A percentile compares a stretch with the other conserved stretches of the same genome.
Conservation (phyloP, 2,113 vertebrate species). For the Rhinopomastus cyanomelas region DNA sequence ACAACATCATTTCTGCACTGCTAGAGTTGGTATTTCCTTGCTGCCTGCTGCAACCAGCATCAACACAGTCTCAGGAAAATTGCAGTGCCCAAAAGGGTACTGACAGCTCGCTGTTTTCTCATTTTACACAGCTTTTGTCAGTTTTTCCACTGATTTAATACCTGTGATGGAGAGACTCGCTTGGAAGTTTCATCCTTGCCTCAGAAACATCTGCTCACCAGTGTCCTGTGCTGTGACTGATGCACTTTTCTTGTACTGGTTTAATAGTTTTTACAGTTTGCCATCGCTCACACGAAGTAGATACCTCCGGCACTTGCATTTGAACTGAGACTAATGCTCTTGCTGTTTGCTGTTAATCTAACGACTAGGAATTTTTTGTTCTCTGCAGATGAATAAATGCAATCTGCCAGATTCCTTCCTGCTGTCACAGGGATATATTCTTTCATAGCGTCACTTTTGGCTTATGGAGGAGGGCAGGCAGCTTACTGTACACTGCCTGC, state of each 20-base stretch:
- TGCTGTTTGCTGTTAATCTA: slow-evolving; percentile 47
- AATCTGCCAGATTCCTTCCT: slow-evolving; percentile 24
- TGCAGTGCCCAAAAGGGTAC: not conserved
- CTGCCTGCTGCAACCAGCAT: not conserved
- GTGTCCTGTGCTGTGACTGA: slow-evolving; percentile 20
- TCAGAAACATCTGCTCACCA: not conserved
- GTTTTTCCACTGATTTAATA: slow-evolving; percentile 50
- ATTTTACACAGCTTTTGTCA: slow-evolving; percentile 7
- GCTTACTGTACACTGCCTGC: not conserved
- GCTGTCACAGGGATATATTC: not conserved
- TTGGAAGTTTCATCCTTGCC: slow-evolving; percentile 40
- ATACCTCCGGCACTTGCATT: not conserved
- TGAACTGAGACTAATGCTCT: slow-evolving; percentile 36
- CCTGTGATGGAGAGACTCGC: not conserved
- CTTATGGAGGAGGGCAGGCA: not conserved
- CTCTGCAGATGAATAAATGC: slow-evolving; percentile 33
- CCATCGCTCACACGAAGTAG: slow-evolving; percentile 33
- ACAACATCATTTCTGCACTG: not conserved
- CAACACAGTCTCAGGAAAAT: not conserved
- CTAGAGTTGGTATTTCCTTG: not conserved
- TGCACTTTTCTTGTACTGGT: slow-evolving; percentile 3
- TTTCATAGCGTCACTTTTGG: not conserved
- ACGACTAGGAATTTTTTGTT: slow-evolving; percentile 19
- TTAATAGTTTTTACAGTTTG: slow-evolving; percentile 31
- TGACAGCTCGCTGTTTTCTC: not conserved